phyloP scores from a whole-genome alignment of 2,888 invertebrate genomes.

The Lycia hirtaria region DNA sequence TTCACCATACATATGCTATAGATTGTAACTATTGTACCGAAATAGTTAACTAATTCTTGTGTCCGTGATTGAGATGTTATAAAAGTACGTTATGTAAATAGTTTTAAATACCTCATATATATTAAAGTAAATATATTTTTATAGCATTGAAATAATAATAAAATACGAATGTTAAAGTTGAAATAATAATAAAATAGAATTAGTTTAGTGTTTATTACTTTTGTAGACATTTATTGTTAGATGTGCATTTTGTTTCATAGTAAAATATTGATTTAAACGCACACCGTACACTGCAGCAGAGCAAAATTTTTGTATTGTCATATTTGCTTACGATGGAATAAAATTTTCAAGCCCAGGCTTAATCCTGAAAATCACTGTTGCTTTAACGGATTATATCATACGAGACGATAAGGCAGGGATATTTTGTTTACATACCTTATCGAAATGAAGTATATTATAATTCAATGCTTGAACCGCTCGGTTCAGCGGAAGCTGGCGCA shows the following conservation, averaged over 20 bases:
- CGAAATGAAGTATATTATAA: no score
- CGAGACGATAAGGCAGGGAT: no score
- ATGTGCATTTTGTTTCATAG: neutral
- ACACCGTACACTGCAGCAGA: no score
- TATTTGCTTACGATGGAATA: no score
- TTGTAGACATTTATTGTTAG: neutral
- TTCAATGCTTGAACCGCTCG: no score
- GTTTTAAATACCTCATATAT: constrained; percentile 1
- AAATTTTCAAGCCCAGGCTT: no score
- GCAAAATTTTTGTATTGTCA: no score
- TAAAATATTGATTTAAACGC: constrained; percentile 13
- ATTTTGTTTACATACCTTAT: no score
- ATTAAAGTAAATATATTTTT: constrained; percentile 20
- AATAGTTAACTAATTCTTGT: neutral
- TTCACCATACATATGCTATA: neutral
- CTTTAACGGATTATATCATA: no score
- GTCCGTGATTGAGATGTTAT: constrained; percentile 2
- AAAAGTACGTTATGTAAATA: neutral
- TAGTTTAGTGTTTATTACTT: neutral
- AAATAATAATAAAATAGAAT: neutral
- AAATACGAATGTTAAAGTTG: neutral
- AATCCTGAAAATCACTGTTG: no score
- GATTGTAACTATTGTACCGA: neutral
- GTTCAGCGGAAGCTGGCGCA: no score
- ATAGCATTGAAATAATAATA: constrained; percentile 10